Percentiles rank a stretch among this genome's conserved stretches.
Conservation (phyloP, 2,113 vertebrate species). For the Hystrix brachyura region DNA sequence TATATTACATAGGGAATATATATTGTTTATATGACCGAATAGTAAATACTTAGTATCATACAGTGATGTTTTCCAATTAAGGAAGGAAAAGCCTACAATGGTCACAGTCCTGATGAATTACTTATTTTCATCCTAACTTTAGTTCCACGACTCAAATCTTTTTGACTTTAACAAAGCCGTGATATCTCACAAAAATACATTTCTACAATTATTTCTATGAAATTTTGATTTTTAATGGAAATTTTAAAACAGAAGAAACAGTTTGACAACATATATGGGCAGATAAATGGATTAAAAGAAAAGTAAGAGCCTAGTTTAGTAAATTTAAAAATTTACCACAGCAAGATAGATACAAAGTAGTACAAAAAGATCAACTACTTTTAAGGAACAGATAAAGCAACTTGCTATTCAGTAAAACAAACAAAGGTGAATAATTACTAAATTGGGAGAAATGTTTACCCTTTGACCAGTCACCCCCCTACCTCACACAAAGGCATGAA, state of each 20-base stretch:
- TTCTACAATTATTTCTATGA: not conserved
- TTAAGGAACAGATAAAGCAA: not conserved
- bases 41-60: not conserved
- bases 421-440: not conserved
- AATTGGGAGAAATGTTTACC: not conserved
- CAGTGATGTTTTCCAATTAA: not conserved
- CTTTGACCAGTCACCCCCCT: not conserved
- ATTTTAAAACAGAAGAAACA: not conserved
- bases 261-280: not conserved
- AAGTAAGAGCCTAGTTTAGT: not conserved
- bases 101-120: not conserved
- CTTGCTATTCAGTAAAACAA: not conserved
- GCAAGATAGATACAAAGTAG: not conserved
- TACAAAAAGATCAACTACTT: not conserved
- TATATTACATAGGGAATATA: not conserved
- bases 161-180: not conserved
- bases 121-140: not conserved
- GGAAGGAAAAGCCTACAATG: not conserved
- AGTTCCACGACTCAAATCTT: not conserved
- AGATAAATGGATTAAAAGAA: slow-evolving; percentile 13
- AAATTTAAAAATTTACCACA: slow-evolving; percentile 14
- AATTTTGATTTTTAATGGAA: not conserved
- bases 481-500: not conserved
- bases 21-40: not conserved
- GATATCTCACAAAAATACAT: not conserved